Conservation (phyloP, 2,113 vertebrate species). For the Climacteris rufus region DNA sequence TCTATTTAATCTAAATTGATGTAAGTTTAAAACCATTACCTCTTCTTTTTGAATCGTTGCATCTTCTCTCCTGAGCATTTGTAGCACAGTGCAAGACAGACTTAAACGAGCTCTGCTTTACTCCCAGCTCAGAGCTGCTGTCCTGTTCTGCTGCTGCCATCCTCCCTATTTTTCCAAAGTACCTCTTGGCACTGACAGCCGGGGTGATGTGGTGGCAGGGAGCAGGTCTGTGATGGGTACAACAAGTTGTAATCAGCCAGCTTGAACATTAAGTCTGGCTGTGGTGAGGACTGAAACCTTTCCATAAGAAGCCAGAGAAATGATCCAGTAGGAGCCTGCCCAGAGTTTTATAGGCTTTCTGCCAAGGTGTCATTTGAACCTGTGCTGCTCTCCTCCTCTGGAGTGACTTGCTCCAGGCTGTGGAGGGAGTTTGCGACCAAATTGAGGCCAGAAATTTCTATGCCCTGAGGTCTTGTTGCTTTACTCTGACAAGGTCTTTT, state of each 20-base stretch:
- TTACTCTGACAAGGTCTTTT: not conserved
- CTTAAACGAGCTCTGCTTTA: not conserved
- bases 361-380: not conserved
- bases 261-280: not conserved
- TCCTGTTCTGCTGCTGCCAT: not conserved
- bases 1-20: too few relatives aligned
- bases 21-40: not conserved
- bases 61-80: not conserved
- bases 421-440: accelerated
- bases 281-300: not conserved
- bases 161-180: not conserved
- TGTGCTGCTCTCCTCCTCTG: not conserved
- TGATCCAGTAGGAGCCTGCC: not conserved
- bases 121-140: not conserved
- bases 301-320: not conserved
- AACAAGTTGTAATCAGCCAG: not conserved
- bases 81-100: not conserved
- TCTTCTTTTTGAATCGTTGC: too few relatives aligned
- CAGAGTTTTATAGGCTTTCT: not conserved
- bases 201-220: not conserved
- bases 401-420: not conserved
- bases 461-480: not conserved
- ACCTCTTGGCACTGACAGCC: not conserved
- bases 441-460: not conserved
- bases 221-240: not conserved